Conservation (phyloP, 2,888 invertebrate genomes). For the Euplagia quadripunctaria region DNA sequence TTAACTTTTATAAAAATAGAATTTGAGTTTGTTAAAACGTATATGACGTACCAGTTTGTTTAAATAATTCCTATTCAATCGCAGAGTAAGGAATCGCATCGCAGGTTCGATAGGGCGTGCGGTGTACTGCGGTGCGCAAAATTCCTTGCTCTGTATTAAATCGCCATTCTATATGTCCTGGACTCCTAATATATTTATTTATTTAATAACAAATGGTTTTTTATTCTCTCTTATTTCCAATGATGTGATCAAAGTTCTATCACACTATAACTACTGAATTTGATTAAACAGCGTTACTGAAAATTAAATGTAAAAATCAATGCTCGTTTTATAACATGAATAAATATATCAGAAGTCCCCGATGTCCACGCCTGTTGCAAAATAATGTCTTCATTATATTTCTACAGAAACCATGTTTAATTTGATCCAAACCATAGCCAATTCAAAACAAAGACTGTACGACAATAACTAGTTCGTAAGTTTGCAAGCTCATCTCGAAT, state of each 20-base stretch:
- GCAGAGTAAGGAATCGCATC: not conserved
- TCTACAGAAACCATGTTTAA: slow-evolving; percentile 37
- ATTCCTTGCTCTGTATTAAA: not conserved
- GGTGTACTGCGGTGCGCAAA: not conserved
- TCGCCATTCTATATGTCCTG: not conserved
- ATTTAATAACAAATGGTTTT: not conserved
- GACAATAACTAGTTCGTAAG: slow-evolving; percentile 56
- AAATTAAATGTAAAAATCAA: not conserved
- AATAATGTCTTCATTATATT: not conserved
- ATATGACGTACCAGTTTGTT: slow-evolving; percentile 49
- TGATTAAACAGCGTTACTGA: not conserved
- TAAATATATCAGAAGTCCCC: slow-evolving; percentile 12
- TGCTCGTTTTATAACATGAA: not conserved
- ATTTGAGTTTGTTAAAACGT: too few species aligned
- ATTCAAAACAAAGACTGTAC: slow-evolving; percentile 50
- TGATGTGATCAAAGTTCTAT: too few species aligned
- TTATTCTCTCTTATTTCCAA: too few species aligned
- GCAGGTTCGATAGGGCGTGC: not conserved
- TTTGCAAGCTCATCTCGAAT: slow-evolving; percentile 37
- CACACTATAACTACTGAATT: too few species aligned
- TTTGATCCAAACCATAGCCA: slow-evolving; percentile 39
- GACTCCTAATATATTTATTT: slow-evolving; percentile 2
- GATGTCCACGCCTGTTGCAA: not conserved
- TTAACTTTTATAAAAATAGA: not conserved
- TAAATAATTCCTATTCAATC: not conserved